Base-by-base conservation (phyloP, 2,888 invertebrate genomes). In the Acronicta psi region DNA sequence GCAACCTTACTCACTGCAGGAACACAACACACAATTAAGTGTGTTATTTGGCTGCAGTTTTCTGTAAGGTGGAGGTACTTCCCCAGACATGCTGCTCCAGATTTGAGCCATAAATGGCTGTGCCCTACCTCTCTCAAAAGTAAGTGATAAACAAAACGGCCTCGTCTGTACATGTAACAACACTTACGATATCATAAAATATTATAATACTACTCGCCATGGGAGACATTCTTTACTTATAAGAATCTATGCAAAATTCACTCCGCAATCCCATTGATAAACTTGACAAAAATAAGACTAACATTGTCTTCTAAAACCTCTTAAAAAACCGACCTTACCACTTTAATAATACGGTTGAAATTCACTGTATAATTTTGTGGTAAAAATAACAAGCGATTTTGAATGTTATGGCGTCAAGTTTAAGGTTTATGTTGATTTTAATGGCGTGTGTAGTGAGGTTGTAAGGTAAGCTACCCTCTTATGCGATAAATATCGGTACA, bases 221-320 rank as follows among this genome's bases (percentile, higher is more conserved):
- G 76, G 76, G 77, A 57, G 14, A 45, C 64, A 76, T 56, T 59
- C 67, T 52, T 59, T 41, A 34, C 56, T 54, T 49, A 69, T 11
- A 67, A 66, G 73, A 75, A 64, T 63, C 60, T 61, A 74, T 76
- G 63, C 66, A 60, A 59, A 68, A 75, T 62, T 60, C 56, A 55
- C 53, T 64, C 57, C 11, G 25, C 36, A 54, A 20, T 50, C 53
- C 58, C 44, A 58, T 60, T 47, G 57, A 60, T 59, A 65, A 49
- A 50, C 13, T 5, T 0, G 1, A 31, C 62, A 45, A 59, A 42
- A 1, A 16, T 44, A 11, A 1, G 0, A 18, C 38, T 47, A 4
- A 38, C 11, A 8, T 20, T 18, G 0, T 10, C 10, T 9, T 0
- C 1, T 31, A 42, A 46, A 13, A 16, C 13, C 2, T 10, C 2